These are phyloP conservation scores for Mesembrinibis cayennensis DNA, from an alignment of 2,113 vertebrate species.

Conservation along the genomic window DNA sequence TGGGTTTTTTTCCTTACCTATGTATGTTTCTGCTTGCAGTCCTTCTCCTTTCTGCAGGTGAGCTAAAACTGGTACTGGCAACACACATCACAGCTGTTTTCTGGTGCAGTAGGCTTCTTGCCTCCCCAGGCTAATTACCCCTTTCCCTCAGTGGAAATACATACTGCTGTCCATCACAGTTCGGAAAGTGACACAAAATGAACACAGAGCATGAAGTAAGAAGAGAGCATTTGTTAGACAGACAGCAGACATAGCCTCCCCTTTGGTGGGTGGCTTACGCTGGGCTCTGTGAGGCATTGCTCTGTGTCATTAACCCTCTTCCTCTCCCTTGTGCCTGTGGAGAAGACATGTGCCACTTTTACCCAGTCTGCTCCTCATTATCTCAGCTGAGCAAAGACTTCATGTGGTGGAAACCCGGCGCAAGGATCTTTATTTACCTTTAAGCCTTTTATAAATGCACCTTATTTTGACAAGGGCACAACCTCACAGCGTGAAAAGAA, in stretches of 20 bases:
- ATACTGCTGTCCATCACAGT: not conserved
- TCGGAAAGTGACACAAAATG: not conserved
- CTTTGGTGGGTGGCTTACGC: not conserved
- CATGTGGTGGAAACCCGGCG: not conserved
- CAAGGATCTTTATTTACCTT: not conserved
- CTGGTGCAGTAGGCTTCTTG: not conserved
- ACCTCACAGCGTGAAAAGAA: not conserved
- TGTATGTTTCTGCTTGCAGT: not conserved
- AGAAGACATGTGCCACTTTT: not conserved
- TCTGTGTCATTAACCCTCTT: not conserved
- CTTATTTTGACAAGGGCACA: not conserved
- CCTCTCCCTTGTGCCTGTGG: not conserved
- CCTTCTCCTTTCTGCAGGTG: not conserved
- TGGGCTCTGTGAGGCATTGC: not conserved
- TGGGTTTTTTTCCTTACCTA: not conserved
- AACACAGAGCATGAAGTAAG: not conserved
- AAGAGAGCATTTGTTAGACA: not conserved
- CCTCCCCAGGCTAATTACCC: not conserved
- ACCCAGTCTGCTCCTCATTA: not conserved
- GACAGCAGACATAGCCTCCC: not conserved
- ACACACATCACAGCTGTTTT: not conserved
- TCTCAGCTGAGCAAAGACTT: not conserved
- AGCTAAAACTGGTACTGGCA: not conserved
- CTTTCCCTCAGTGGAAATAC: not conserved
- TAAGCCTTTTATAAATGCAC: not conserved